Conservation (phyloP, 1,140 invertebrate species). For the Euura lappo region DNA sequence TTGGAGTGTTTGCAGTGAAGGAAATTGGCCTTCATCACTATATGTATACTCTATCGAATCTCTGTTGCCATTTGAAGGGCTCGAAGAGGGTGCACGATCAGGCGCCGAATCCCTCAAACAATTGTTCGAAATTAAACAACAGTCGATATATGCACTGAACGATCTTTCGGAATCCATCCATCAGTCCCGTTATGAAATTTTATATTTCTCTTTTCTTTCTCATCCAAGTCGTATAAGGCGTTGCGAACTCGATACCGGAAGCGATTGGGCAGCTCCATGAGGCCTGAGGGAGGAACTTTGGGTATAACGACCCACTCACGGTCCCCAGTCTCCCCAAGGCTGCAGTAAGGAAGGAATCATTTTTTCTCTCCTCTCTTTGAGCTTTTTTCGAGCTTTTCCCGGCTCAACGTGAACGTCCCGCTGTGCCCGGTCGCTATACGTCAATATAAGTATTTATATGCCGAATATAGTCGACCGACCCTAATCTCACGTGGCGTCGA, state of each 20-base stretch:
- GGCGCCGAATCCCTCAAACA: neutral
- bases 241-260: neutral
- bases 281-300: neutral
- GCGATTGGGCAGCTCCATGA: neutral
- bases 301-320: constrained; percentile 2
- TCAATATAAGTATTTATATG: constrained; percentile 4
- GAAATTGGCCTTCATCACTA: constrained; percentile 1
- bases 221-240: no score
- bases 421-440: neutral
- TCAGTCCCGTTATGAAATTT: no score
- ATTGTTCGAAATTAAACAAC: no score
- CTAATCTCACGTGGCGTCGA: constrained; percentile 2
- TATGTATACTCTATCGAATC: constrained; percentile 3
- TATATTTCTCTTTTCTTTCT: no score
- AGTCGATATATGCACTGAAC: no score
- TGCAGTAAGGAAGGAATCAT: neutral
- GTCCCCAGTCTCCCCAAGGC: neutral
- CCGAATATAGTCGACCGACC: neutral
- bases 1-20: constrained; percentile 4
- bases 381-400: neutral
- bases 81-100: neutral
- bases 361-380: neutral
- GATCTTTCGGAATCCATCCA: no score
- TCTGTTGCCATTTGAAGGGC: neutral
- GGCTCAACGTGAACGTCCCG: neutral